Conservation (phyloP, 2,113 vertebrate species). For the Hemibagrus wyckioides region DNA sequence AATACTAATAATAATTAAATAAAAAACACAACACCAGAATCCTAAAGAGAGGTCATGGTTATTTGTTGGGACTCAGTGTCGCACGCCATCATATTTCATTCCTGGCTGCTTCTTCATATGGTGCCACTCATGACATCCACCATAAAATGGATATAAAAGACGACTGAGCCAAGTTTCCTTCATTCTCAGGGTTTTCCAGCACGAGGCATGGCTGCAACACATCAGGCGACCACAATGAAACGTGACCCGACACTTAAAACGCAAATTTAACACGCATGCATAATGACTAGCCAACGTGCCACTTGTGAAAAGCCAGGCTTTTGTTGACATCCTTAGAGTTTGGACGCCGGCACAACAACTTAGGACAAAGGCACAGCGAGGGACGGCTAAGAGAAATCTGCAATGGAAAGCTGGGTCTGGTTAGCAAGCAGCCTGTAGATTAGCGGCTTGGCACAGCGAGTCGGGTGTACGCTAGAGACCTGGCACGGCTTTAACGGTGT, state of each 20-base stretch:
- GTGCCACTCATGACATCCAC: neutral
- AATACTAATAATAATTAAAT: neutral
- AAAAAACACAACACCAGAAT: neutral
- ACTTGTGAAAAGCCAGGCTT: slow-evolving; percentile 22
- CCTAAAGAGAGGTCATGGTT: neutral
- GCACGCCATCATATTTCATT: neutral
- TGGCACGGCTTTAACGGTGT: slow-evolving; percentile 40
- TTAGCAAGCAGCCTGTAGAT: slow-evolving; percentile 45
- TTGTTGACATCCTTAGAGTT: slow-evolving; percentile 41
- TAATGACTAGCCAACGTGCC: slow-evolving; percentile 5
- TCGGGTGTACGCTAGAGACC: slow-evolving; percentile 41
- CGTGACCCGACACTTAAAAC: slow-evolving; percentile 26
- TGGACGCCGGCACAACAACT: slow-evolving; percentile 28
- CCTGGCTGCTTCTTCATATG: neutral
- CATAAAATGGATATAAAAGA: neutral
- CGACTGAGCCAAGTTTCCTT: slow-evolving; percentile 11
- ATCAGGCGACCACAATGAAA: slow-evolving; percentile 25
- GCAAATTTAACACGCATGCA: slow-evolving; percentile 31
- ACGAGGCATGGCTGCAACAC: neutral
- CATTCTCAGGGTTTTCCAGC: neutral
- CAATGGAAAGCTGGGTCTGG: slow-evolving; percentile 44
- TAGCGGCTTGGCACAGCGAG: slow-evolving; percentile 28
- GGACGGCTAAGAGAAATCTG: slow-evolving; percentile 41
- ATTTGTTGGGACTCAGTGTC: slow-evolving; percentile 9
- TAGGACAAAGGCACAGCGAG: slow-evolving; percentile 51